These are phyloP conservation scores for Dryobotodes eremita DNA, from an alignment of 2,888 invertebrate species.

Conservation along the genomic window DNA sequence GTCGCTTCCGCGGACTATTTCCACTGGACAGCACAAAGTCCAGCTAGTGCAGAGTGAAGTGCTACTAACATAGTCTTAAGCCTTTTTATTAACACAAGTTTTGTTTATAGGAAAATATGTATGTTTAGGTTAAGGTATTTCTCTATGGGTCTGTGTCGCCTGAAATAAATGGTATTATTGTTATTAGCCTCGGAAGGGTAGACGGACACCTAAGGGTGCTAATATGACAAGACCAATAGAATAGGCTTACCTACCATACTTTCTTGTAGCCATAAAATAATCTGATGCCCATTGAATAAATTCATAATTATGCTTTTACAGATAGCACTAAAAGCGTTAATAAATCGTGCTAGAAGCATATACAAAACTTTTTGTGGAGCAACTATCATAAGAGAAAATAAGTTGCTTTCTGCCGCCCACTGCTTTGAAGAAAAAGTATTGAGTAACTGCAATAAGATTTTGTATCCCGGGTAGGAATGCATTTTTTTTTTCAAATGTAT, in stretches of 20 bases:
- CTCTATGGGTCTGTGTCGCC: too few species aligned
- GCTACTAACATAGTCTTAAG: too few species aligned
- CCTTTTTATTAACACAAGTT: too few species aligned
- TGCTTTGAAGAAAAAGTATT: conserved; percentile 71
- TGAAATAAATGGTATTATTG: too few species aligned
- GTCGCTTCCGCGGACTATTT: too few species aligned
- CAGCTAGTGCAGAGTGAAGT: too few species aligned
- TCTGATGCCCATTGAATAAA: not conserved
- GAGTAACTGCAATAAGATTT: conserved; percentile 30
- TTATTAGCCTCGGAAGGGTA: not conserved
- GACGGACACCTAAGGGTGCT: not conserved
- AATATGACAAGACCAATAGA: not conserved
- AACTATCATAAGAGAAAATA: conserved; percentile 70
- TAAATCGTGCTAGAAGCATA: not conserved
- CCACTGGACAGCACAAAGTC: too few species aligned
- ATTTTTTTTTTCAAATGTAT: not conserved
- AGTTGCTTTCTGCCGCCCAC: conserved; percentile 81
- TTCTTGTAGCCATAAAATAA: not conserved
- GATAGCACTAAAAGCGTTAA: conserved; percentile 73
- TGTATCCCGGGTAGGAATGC: conserved; percentile 48
- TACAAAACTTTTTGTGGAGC: conserved; percentile 80
- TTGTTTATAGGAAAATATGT: too few species aligned
- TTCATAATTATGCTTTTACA: conserved; percentile 56
- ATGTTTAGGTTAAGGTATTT: too few species aligned
- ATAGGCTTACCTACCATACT: not conserved